phyloP scores from a whole-genome alignment of 2,113 vertebrate species.

The Oncorhynchus nerka region DNA sequence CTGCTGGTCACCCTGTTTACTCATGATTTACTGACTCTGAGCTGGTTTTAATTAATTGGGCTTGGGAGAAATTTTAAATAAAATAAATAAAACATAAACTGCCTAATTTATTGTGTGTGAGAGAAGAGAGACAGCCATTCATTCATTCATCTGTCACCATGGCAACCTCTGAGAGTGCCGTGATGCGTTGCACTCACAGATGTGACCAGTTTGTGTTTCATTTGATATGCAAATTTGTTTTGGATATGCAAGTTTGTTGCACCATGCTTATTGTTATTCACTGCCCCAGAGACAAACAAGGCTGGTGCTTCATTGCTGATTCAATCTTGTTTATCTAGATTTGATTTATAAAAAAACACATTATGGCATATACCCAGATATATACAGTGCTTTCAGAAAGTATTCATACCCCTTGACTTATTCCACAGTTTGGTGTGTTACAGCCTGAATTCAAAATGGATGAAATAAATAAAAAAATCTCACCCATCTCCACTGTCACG shows the following conservation, averaged over 20 bases:
- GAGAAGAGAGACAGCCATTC: constrained; percentile 12
- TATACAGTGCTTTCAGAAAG: no score
- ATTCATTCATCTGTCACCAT: constrained; percentile 49
- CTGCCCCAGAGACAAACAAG: constrained; percentile 17
- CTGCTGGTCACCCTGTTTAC: constrained; percentile 17
- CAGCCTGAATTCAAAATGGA: no score
- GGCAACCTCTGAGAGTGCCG: constrained; percentile 39
- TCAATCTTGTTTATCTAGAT: constrained; percentile 1
- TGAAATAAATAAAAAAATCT: no score
- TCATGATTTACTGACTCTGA: constrained; percentile 12
- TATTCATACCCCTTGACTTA: no score
- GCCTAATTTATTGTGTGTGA: background rate
- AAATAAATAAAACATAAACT: constrained; percentile 10
- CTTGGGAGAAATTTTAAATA: constrained; percentile 9
- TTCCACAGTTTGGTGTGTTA: no score
- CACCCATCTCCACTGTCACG: no score
- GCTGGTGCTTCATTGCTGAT: constrained; percentile 1
- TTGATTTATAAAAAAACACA: background rate
- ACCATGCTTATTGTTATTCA: constrained; percentile 42
- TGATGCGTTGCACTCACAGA: constrained; percentile 50
- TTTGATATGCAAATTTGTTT: constrained; percentile 46
- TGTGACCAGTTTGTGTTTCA: constrained; percentile 50
- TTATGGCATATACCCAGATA: no score
- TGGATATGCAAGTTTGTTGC: constrained; percentile 45
- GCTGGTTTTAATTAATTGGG: constrained; percentile 31